phyloP scores from a whole-genome alignment of 2,797 vertebrate genomes.

The Takifugu rubripes region DNA sequence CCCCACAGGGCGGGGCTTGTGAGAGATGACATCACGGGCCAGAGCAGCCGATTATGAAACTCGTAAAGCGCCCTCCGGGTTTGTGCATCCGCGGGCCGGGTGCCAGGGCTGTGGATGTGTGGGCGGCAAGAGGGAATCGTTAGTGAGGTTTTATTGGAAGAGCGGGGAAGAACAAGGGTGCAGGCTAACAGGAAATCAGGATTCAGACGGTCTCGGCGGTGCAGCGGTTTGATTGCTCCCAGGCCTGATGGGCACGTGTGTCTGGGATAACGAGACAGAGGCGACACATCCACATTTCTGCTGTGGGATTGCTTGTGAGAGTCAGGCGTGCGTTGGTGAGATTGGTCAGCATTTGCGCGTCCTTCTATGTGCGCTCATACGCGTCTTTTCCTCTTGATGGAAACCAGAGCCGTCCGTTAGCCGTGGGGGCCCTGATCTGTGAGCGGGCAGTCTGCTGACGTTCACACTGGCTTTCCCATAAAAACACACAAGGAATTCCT shows the following conservation, averaged over 20 bases:
- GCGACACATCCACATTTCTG: too few relatives aligned
- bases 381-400: conserved; percentile 47
- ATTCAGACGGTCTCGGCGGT: conserved; percentile 60
- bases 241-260: conserved; percentile 54
- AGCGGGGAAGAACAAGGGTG: conserved; percentile 69
- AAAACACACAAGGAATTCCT: conserved; percentile 62
- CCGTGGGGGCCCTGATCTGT: conserved; percentile 39
- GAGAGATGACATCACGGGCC: conserved; percentile 72
- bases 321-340: conserved; percentile 5
- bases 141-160: conserved; percentile 78
- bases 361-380: conserved; percentile 34
- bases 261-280: conserved; percentile 20
- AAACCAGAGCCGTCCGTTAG: conserved; percentile 65
- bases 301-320: conserved; percentile 6
- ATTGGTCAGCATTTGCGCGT: background rate
- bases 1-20: conserved; percentile 50
- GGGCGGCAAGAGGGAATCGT: conserved; percentile 66
- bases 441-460: conserved; percentile 60
- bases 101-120: conserved; percentile 62
- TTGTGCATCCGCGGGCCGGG: conserved; percentile 67
- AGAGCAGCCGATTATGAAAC: conserved; percentile 48
- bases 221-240: conserved; percentile 76
- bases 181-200: conserved; percentile 73
- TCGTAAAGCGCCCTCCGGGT: conserved; percentile 66
- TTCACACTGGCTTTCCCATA: conserved; percentile 61